Evolutionary conservation across 2,888 invertebrate species (phyloP), one percentile per base, ranked within the genome.

Genomic region (Anorthoa munda): DNA sequence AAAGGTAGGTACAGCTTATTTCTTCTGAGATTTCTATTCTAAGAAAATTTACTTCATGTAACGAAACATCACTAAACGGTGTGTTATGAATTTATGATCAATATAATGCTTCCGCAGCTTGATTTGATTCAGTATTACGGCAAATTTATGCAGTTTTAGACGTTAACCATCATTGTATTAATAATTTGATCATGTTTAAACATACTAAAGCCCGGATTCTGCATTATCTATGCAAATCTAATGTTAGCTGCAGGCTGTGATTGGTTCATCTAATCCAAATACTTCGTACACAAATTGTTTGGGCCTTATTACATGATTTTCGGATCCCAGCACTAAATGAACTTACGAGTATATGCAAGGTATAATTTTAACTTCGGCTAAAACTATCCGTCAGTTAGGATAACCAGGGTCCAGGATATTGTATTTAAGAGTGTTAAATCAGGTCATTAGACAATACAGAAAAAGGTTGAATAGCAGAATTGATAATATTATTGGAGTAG

Each of bases 221-320:
- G 72, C 72, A 39, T 72, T 26, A 75, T 72, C 72, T 72, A 72
- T 75, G 79, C 59, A 53, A 75, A 75, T 79, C 46, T 26, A 78
- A 48, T 59, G 51, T 23, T 78, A 48, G 72, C 79, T 71, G 79
- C 46, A 18, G 39, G 59, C 79, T 79, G 51, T 78, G 59, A 59
- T 75, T 79, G 15, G 72, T 46, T 48, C 12, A 79, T 18, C 23
- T 51, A 39, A 26, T 68, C 13, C 39, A n/a, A 70, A 23, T 75
- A 53, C 18, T 31, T 17, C 17, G 23, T 48, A 15, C 59, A 9
- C 18, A 26, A 53, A 78, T 26, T 12, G 0, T 31, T 45, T 5
- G 31, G 7, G 18, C 11, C 3, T 1, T 31, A 21, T 23, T 39
- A 23, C 21, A 39, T 39, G 50, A 39, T 50, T 51, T 50, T 39